Conservation (phyloP, 2,888 invertebrate species). For the Ypsolopha sequella region DNA sequence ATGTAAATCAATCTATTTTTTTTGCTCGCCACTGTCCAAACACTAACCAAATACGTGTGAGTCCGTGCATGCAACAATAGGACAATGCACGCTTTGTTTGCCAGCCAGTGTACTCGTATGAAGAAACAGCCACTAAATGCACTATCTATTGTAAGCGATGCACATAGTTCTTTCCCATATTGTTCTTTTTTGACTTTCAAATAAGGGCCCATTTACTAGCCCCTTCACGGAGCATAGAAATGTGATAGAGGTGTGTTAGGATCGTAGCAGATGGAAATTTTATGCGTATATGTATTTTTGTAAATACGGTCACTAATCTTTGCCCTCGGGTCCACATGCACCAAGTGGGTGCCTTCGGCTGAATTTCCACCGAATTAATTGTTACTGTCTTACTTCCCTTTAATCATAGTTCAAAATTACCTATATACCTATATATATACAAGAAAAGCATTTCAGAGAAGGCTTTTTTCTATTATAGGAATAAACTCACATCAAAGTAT, state of each 20-base stretch:
- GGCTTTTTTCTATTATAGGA: no score
- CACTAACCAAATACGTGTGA: constrained; percentile 18
- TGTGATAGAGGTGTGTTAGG: neutral
- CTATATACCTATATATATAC: no score
- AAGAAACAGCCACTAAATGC: neutral
- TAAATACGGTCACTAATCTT: neutral
- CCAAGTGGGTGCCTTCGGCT: no score
- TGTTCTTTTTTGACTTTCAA: no score
- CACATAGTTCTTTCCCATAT: no score
- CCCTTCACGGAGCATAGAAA: no score
- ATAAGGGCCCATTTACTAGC: no score
- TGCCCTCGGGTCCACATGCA: neutral
- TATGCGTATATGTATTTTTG: neutral
- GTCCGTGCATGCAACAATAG: constrained; percentile 28
- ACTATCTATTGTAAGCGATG: neutral
- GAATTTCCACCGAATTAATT: neutral
- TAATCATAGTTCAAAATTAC: no score
- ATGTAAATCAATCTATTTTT: constrained; percentile 12
- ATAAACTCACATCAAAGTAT: no score
- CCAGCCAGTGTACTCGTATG: neutral
- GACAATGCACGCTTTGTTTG: constrained; percentile 44
- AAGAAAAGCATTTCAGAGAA: no score
- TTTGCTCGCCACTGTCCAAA: constrained; percentile 24
- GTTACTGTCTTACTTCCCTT: neutral
- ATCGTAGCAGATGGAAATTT: neutral